A percentile compares a stretch with the other conserved stretches of the same genome.
These are phyloP conservation scores for Venustoraphidia nigricollis DNA, from an alignment of 2,888 invertebrate species.

Conservation along the genomic window DNA sequence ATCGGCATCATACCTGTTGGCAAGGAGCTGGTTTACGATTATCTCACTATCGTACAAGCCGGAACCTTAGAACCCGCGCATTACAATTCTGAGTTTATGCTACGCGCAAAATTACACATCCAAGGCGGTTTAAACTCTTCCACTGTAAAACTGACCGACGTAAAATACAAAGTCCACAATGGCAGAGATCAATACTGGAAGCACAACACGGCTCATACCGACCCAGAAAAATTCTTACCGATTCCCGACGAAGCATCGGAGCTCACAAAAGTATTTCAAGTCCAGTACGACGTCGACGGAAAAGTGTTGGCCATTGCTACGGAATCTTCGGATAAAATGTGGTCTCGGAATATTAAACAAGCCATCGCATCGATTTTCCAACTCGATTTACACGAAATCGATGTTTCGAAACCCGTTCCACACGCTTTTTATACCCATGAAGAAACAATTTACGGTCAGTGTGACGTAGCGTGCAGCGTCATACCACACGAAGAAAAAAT, in stretches of 20 bases:
- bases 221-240: slow-evolving; percentile 6
- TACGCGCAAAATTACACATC: slow-evolving; percentile 23
- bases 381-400: slow-evolving; percentile 19
- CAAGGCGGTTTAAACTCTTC: slow-evolving; percentile 18
- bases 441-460: slow-evolving; percentile 25
- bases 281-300: slow-evolving; percentile 16
- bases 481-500: slow-evolving; percentile 15
- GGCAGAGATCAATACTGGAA: slow-evolving; percentile 12
- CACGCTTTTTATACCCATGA: slow-evolving; percentile 21
- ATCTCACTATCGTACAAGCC: slow-evolving; percentile 24
- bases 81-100: slow-evolving; percentile 21
- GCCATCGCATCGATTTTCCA: slow-evolving; percentile 27
- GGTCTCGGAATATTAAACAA: slow-evolving; percentile 27
- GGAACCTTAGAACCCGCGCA: slow-evolving; percentile 21
- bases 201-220: neutral
- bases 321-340: slow-evolving; percentile 19
- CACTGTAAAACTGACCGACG: slow-evolving; percentile 18
- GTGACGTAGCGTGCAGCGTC: slow-evolving; percentile 22
- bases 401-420: slow-evolving; percentile 12
- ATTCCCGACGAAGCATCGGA: slow-evolving; percentile 14
- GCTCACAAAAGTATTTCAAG: slow-evolving; percentile 15
- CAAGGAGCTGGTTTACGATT: slow-evolving; percentile 28
- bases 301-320: slow-evolving; percentile 21
- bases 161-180: slow-evolving; percentile 22
- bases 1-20: slow-evolving; percentile 26